Evolutionary conservation across 2,797 vertebrate genomes (phyloP).

Genomic region (Gouania willdenowi): DNA sequence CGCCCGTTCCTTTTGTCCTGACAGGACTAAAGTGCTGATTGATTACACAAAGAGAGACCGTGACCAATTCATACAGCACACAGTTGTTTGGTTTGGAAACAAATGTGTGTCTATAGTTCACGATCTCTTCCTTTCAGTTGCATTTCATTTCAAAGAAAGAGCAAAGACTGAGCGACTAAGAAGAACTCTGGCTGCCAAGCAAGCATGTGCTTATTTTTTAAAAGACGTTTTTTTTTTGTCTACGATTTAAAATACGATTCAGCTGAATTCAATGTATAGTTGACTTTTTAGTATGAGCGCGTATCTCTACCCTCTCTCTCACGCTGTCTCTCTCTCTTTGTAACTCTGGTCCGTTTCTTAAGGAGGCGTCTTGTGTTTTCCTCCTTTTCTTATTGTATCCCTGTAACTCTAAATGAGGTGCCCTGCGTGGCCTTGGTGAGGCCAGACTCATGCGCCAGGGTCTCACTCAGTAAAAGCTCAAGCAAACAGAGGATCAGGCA

Average conservation of each 20-base stretch:
- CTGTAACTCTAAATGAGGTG: slow-evolving; percentile 65
- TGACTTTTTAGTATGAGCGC: slow-evolving; percentile 66
- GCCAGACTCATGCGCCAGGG: slow-evolving; percentile 78
- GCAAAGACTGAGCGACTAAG: slow-evolving; percentile 7
- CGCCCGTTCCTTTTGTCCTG: slow-evolving; percentile 32
- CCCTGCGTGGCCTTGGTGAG: slow-evolving; percentile 65
- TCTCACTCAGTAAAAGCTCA: slow-evolving; percentile 86
- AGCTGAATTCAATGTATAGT: slow-evolving; percentile 68
- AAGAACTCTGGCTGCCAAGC: slow-evolving; percentile 71
- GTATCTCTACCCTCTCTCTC: slow-evolving; percentile 42
- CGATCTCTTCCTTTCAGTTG: slow-evolving; percentile 66
- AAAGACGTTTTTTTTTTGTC: slow-evolving; percentile 50
- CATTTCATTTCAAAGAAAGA: slow-evolving; percentile 56
- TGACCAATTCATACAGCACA: slow-evolving; percentile 52
- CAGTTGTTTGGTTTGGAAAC: slow-evolving; percentile 51
- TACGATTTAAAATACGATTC: slow-evolving; percentile 61
- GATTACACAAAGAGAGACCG: slow-evolving; percentile 54
- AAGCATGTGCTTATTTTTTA: slow-evolving; percentile 73
- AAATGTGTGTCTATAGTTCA: slow-evolving; percentile 65
- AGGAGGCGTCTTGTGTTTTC: slow-evolving; percentile 44
- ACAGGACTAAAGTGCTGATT: slow-evolving; percentile 77
- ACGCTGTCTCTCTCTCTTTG: slow-evolving; percentile 20
- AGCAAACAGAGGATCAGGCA: slow-evolving; percentile 87
- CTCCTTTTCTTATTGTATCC: slow-evolving; percentile 51
- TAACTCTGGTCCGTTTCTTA: slow-evolving; percentile 35